Evolutionary conservation across 2,888 invertebrate genomes (phyloP).

Genomic region (Onchidella celtica): DNA sequence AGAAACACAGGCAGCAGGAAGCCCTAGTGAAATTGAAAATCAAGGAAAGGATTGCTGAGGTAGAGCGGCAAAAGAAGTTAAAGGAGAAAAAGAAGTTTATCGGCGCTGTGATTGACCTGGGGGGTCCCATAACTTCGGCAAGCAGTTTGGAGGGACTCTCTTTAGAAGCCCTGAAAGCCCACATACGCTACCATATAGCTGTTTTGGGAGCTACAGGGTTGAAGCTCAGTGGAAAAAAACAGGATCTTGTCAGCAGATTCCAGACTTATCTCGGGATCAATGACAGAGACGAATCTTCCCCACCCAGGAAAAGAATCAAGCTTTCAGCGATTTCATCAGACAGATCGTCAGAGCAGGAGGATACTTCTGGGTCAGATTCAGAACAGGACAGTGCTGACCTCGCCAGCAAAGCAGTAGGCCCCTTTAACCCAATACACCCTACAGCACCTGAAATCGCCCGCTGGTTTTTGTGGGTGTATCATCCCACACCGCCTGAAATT

Average conservation of each 20-base stretch:
- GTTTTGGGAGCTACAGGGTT: not conserved
- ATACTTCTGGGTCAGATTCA: too few relatives aligned
- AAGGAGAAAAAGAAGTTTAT: constrained; percentile 11
- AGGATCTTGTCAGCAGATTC: not conserved
- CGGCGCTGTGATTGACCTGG: not conserved
- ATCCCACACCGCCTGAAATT: too few relatives aligned
- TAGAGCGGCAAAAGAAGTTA: not conserved
- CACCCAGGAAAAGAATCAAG: not conserved
- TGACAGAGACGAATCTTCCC: not conserved
- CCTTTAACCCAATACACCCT: too few relatives aligned
- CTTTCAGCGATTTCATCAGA: not conserved
- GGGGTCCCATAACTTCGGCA: not conserved
- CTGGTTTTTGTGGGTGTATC: too few relatives aligned
- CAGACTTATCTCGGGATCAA: not conserved
- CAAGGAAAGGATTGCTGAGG: not conserved
- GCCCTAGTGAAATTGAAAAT: not conserved
- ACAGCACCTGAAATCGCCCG: too few relatives aligned
- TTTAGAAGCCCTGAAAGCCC: not conserved
- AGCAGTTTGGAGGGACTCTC: not conserved
- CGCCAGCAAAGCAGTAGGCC: too few relatives aligned
- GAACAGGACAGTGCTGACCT: too few relatives aligned
- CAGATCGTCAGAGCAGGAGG: not conserved
- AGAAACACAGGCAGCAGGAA: not conserved
- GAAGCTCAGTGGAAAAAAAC: not conserved
- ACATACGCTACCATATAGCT: not conserved